These are phyloP conservation scores for Ptychoptera albimana DNA, from an alignment of 2,888 invertebrate species.

Conservation along the genomic window DNA sequence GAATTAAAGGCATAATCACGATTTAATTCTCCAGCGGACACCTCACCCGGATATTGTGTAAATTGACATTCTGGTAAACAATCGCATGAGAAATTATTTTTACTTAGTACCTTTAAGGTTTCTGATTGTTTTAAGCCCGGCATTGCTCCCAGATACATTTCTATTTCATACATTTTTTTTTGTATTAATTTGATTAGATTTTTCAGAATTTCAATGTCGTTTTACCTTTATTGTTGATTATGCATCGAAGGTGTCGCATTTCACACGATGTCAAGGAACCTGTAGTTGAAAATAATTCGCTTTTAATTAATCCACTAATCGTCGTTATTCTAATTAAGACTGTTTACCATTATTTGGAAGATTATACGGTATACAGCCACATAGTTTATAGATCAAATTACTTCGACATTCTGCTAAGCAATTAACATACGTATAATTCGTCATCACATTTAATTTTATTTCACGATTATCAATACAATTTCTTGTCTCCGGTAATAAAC, in stretches of 20 bases:
- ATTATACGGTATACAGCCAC: conserved; percentile 45
- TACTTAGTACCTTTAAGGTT: neutral
- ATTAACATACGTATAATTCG: conserved; percentile 45
- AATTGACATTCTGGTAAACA: conserved; percentile 50
- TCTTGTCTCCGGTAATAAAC: conserved; percentile 33
- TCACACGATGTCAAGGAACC: conserved; percentile 18
- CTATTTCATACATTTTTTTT: too few species aligned
- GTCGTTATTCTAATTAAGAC: too few species aligned
- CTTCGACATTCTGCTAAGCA: conserved; percentile 44
- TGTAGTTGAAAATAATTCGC: too few species aligned
- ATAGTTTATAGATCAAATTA: conserved; percentile 29
- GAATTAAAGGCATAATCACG: conserved; percentile 29
- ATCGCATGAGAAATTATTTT: conserved; percentile 20
- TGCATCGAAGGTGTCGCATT: conserved; percentile 18
- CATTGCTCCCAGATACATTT: conserved; percentile 21
- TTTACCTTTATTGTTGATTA: conserved; percentile 21
- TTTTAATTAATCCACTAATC: too few species aligned
- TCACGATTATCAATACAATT: conserved; percentile 45
- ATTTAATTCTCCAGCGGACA: conserved; percentile 41
- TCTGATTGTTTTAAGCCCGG: conserved; percentile 22
- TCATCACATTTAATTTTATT: conserved; percentile 21
- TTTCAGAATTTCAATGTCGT: too few species aligned
- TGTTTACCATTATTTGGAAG: conserved; percentile 28
- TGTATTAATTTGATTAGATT: too few species aligned
- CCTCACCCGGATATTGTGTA: conserved; percentile 43